Conservation (phyloP, 2,888 invertebrate genomes). For the Thera obeliscata region DNA sequence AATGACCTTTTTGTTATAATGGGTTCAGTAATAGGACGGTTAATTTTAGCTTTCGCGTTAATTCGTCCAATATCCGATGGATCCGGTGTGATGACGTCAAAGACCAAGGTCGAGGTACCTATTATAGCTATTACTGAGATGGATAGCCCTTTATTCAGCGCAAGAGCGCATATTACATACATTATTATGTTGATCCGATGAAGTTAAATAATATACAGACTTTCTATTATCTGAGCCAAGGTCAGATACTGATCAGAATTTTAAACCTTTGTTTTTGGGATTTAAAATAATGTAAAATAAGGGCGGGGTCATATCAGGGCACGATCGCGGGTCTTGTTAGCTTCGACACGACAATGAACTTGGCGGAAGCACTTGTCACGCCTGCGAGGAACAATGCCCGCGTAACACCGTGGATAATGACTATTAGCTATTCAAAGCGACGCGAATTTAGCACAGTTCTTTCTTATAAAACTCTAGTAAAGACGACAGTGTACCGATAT, state of each 20-base stretch:
- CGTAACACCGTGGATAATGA: conserved; percentile 57
- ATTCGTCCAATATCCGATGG: conserved; percentile 34
- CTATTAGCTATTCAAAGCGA: conserved; percentile 55
- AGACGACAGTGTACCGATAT: conserved; percentile 13
- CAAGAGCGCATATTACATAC: conserved; percentile 21
- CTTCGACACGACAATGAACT: conserved; percentile 78
- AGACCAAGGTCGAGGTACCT: conserved; percentile 25
- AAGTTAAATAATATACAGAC: conserved; percentile 17
- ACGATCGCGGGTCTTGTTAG: conserved; percentile 45
- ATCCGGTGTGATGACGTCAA: conserved; percentile 34
- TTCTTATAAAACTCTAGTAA: background rate
- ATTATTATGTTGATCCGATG: conserved; percentile 3
- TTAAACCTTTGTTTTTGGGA: background rate
- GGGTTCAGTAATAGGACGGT: conserved; percentile 34
- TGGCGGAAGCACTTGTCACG: conserved; percentile 81
- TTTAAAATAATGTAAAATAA: conserved; percentile 42
- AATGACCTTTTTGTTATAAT: conserved; percentile 48
- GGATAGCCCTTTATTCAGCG: conserved; percentile 21
- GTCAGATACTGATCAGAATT: background rate
- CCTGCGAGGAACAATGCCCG: conserved; percentile 75
- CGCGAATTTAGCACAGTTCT: conserved; percentile 41
- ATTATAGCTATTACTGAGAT: conserved; percentile 11
- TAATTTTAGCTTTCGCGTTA: conserved; percentile 45
- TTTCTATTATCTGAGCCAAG: no score
- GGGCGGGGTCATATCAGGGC: conserved; percentile 51